Evolutionary conservation across 2,113 vertebrate species (phyloP).

Genomic region (Rostratula benghalensis): DNA sequence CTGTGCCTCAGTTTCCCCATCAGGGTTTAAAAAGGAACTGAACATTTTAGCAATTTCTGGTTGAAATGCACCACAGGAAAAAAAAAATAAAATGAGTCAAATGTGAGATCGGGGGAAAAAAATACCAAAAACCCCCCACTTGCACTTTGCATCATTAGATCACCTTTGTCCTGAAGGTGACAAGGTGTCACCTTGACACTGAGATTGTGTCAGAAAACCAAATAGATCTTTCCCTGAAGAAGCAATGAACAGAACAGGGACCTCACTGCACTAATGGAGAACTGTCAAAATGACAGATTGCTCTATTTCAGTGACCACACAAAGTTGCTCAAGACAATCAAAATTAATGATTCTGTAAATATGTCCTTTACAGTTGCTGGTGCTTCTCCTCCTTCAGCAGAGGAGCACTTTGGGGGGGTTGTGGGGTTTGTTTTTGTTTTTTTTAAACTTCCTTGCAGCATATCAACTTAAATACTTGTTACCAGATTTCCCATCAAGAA

Average conservation of each 20-base stretch:
- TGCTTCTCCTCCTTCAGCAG: background rate
- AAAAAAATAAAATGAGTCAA: background rate
- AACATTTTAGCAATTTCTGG: background rate
- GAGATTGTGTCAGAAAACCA: background rate
- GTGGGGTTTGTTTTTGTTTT: background rate
- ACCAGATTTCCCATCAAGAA: background rate
- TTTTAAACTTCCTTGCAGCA: background rate
- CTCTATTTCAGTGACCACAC: slow-evolving; percentile 17
- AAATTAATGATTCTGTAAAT: slow-evolving; percentile 40
- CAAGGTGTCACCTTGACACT: background rate
- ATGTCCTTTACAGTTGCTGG: background rate
- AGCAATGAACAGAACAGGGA: slow-evolving; percentile 1
- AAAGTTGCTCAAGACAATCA: background rate
- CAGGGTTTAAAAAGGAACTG: background rate
- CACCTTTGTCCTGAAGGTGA: background rate
- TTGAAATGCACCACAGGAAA: background rate
- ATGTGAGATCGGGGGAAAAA: background rate
- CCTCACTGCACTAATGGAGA: background rate
- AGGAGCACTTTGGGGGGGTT: background rate
- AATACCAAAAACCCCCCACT: accelerated
- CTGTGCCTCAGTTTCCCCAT: background rate
- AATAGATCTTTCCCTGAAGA: background rate
- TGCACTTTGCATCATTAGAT: background rate
- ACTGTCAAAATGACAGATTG: slow-evolving; percentile 42
- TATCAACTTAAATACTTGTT: background rate